Conservation (phyloP, 1,140 invertebrate species). For the Lepidurus arcticus region DNA sequence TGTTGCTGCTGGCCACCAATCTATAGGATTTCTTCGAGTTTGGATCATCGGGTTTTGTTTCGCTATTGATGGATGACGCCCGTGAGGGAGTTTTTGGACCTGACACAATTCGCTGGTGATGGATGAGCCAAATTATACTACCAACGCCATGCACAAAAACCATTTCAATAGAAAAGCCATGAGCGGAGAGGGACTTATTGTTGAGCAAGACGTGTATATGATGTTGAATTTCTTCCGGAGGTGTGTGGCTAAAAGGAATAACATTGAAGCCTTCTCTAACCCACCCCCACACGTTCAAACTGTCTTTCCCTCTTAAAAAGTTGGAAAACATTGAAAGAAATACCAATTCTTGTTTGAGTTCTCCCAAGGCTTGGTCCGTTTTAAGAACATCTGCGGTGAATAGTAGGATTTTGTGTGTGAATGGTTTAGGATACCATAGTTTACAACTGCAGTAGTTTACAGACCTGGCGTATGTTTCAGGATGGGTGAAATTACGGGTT, state of each 20-base stretch:
- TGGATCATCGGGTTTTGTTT: constrained; percentile 15
- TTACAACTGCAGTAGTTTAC: too few relatives aligned
- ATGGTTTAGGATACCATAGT: too few relatives aligned
- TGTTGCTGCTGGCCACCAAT: not conserved
- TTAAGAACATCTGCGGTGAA: too few relatives aligned
- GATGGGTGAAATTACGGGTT: too few relatives aligned
- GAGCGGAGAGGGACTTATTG: constrained; percentile 18
- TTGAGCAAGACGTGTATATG: not conserved
- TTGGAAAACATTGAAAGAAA: too few relatives aligned
- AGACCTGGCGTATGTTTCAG: too few relatives aligned
- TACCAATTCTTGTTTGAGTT: too few relatives aligned
- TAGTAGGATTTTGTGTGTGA: too few relatives aligned
- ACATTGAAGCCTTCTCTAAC: too few relatives aligned
- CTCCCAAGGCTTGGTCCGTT: too few relatives aligned
- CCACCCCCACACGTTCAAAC: too few relatives aligned
- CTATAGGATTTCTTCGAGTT: not conserved
- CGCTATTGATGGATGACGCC: constrained; percentile 18
- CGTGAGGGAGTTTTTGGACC: not conserved
- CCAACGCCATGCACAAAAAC: not conserved
- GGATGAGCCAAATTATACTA: constrained; percentile 12
- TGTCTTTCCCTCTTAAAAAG: too few relatives aligned
- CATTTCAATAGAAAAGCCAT: constrained; percentile 19
- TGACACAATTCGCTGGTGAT: not conserved
- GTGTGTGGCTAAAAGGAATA: not conserved
- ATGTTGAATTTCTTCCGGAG: not conserved